Evolutionary conservation across 2,888 invertebrate genomes (phyloP).

Genomic region (Dichetophora obliterata): DNA sequence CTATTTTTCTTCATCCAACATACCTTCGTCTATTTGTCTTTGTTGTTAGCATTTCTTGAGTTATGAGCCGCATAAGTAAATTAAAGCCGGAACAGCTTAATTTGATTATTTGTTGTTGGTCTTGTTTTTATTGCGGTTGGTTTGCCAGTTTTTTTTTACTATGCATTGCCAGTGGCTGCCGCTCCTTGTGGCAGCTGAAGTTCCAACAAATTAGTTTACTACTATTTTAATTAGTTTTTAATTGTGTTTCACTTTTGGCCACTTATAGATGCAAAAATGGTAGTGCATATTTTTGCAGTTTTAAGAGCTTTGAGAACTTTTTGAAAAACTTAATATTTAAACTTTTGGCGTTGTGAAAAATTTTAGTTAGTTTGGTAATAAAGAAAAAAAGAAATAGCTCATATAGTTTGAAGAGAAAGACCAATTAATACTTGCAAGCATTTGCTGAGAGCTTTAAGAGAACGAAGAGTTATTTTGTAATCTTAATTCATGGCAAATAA

Average conservation of each 20-base stretch:
- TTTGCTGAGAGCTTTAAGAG: too few relatives aligned
- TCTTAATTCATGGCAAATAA: too few relatives aligned
- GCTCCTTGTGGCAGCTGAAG: background rate
- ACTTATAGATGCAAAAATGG: background rate
- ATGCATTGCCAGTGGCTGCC: background rate
- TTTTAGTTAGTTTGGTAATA: too few relatives aligned
- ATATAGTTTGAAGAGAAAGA: too few relatives aligned
- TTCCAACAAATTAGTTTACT: constrained; percentile 18
- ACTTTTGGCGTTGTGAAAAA: too few relatives aligned
- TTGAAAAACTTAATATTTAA: too few relatives aligned
- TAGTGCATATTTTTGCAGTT: constrained; percentile 8
- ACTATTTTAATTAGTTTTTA: constrained; percentile 24
- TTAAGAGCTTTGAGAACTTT: background rate
- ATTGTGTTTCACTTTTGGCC: constrained; percentile 23
- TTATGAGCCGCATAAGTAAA: constrained; percentile 7
- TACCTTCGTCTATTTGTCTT: background rate
- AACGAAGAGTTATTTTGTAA: too few relatives aligned
- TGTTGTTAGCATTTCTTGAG: background rate
- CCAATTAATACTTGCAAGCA: too few relatives aligned
- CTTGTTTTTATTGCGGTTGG: background rate
- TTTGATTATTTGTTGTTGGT: constrained; percentile 1
- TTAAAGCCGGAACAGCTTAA: constrained; percentile 21
- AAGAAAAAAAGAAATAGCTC: too few relatives aligned
- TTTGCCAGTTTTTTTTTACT: background rate
- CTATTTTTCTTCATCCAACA: background rate